Conservation (phyloP, 2,888 invertebrate species). For the Creontiades dilutus region DNA sequence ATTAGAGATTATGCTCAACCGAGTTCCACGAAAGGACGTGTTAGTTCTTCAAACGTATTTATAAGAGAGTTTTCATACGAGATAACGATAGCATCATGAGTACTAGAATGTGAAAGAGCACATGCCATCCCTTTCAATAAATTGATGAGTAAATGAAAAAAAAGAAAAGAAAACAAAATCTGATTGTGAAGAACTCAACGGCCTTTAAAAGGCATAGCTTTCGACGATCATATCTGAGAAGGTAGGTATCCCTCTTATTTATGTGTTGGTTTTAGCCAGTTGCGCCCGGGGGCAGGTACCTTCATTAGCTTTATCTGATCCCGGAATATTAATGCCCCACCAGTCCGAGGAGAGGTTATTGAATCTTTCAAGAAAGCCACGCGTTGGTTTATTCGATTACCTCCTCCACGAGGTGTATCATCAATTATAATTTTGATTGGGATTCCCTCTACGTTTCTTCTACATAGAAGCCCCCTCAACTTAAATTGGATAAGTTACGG, state of each 20-base stretch:
- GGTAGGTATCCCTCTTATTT: slow-evolving; percentile 23
- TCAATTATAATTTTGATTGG: slow-evolving; percentile 52
- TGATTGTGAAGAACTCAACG: not conserved
- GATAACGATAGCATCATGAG: no score
- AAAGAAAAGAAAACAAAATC: not conserved
- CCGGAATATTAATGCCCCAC: slow-evolving; percentile 56
- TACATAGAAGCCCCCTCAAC: not conserved
- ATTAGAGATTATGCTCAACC: no score
- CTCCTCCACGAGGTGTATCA: not conserved
- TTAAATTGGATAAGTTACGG: slow-evolving; percentile 47
- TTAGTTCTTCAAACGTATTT: no score
- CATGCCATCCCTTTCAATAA: no score
- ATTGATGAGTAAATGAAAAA: not conserved
- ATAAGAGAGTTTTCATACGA: no score
- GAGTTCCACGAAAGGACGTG: no score
- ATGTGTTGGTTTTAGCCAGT: slow-evolving; percentile 50
- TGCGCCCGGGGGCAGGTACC: slow-evolving; percentile 26
- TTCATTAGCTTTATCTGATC: slow-evolving; percentile 62
- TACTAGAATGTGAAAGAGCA: no score
- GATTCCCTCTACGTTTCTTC: slow-evolving; percentile 30
- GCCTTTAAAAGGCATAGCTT: not conserved
- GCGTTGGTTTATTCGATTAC: slow-evolving; percentile 48
- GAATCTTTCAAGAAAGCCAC: slow-evolving; percentile 44
- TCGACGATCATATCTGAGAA: slow-evolving; percentile 40
- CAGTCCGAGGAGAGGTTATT: not conserved